Evolutionary conservation across 2,888 invertebrate species (phyloP), one percentile per base, ranked within the genome.

Genomic region (Ecliptopera silaceata): DNA sequence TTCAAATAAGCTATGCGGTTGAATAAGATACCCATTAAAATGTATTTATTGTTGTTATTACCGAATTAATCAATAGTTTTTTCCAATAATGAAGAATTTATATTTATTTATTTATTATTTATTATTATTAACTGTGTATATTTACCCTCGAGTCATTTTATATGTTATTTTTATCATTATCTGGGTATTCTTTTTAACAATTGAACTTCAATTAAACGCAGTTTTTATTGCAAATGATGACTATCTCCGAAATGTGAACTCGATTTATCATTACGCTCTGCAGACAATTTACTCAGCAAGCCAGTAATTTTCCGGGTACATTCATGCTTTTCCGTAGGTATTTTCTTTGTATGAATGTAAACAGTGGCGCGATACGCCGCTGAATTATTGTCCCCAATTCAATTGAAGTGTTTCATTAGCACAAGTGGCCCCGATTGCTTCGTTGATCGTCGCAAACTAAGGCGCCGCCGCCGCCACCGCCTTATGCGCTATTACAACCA

Each of bases 391-490:
- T 86, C 85, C 88, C 88, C 89, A 90, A 91, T 90, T 86, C 90
- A 90, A 89, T 91, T 89, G 86, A 87, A 88, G 83, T 86, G 89
- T 89, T 90, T 90, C 87, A 90, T 91, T 90, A 90, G 88, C 83
- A 85, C 90, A 91, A 91, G 91, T 91, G 91, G 91, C 84, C 85
- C 81, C 88, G 90, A 91, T 91, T 90, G 90, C 88, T 87, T 86
- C 84, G 88, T 87, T 87, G 81, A 77, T 75, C 75, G 75, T 74
- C 76, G 83, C 80, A 82, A 81, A 76, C 76, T 69, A 68, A 74
- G 79, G 75, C 81, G 80, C 80, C 78, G 56, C 52, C 47, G 54
- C n/a, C n/a, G n/a, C n/a, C n/a, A 52, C 41, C 26, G 29, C 10
- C 12, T 43, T 65, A 56, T 65, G 62, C 42, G 44, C 22, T 13